Evolutionary conservation across 1,140 invertebrate species (phyloP).

Genomic region (Harlomillsia oculata): DNA sequence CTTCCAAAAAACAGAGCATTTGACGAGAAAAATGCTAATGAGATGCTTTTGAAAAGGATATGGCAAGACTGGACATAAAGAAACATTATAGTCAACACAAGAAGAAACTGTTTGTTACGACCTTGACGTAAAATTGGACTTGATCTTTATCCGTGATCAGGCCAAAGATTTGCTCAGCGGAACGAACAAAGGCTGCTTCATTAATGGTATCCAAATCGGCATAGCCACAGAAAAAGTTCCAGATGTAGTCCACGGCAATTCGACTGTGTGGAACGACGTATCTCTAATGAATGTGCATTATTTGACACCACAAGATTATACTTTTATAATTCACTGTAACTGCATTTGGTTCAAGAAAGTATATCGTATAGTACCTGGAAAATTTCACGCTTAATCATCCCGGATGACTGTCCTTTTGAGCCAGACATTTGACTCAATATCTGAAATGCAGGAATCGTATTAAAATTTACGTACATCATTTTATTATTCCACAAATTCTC

Average conservation of each 20-base stretch:
- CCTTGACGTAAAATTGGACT: constrained; percentile 32
- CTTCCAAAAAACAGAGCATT: not conserved
- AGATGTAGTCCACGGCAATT: constrained; percentile 20
- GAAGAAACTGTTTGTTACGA: not conserved
- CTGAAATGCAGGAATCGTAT: too few relatives aligned
- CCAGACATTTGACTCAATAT: too few relatives aligned
- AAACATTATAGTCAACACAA: not conserved
- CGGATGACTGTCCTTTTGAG: too few relatives aligned
- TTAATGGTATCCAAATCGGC: not conserved
- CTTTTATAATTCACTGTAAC: not conserved
- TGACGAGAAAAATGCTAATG: not conserved
- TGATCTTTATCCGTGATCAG: constrained; percentile 32
- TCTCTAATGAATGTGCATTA: constrained; percentile 7
- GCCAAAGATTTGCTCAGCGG: constrained; percentile 22
- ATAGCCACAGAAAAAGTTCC: constrained; percentile 13
- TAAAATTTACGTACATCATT: too few relatives aligned
- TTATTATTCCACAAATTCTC: too few relatives aligned
- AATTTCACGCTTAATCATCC: not conserved
- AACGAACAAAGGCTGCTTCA: constrained; percentile 3
- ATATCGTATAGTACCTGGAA: not conserved
- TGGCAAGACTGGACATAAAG: not conserved
- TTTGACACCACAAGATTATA: not conserved
- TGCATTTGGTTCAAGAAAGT: not conserved
- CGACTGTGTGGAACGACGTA: constrained; percentile 19
- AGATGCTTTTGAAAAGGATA: not conserved